Base-by-base conservation (phyloP, 1,140 invertebrate genomes). In the Cyclargus thomasi region DNA sequence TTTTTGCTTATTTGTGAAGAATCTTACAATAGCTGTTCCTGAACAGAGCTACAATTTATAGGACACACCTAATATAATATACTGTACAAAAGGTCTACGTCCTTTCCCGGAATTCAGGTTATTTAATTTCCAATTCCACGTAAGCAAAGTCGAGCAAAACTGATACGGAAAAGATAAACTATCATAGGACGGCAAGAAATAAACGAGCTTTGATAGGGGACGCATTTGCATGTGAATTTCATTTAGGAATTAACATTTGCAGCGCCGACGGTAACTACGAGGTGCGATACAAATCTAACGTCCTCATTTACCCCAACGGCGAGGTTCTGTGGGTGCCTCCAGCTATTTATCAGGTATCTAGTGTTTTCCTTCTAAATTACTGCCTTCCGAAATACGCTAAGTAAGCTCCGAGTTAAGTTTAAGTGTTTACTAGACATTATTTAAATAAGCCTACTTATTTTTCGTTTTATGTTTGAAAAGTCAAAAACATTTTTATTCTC, bases 281-380 rank as follows among this genome's bases (percentile, higher is more conserved):
- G 92, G 97, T 98, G 35, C 94, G 97, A 69, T 99, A 99, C 91
- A 98, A 99, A 90, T 98, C 97, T 57, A 99, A 99, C 92, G 97
- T 99, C 0, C 92, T 99, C 10, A 98, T 99, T 74, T 98, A 98
- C 88, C 95, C 96, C 3, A 95, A 95, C 70, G 97, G 98, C 11
- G 94, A 97, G 91, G 96, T 99, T 0, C 92, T 99, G 39, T 99
- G 98, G 98, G 97, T 99, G 22, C 99, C 99, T 0, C 99, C 99
- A 20, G 98, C 99, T 53, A 99, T 67, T 64, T 57, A 67, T 59
- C 18, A 64, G 65, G 22, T 69, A 39, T 47, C 39, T 47, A 16
- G 39, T 47, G 39, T 47, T 11, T 47, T 47, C 39, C 39, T 55
- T 64, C 16, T 53, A n/a, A 63, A 20, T 23, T 47, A 11, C 39